Conservation (phyloP, 1,140 invertebrate species). For the Calephelis nemesis region DNA sequence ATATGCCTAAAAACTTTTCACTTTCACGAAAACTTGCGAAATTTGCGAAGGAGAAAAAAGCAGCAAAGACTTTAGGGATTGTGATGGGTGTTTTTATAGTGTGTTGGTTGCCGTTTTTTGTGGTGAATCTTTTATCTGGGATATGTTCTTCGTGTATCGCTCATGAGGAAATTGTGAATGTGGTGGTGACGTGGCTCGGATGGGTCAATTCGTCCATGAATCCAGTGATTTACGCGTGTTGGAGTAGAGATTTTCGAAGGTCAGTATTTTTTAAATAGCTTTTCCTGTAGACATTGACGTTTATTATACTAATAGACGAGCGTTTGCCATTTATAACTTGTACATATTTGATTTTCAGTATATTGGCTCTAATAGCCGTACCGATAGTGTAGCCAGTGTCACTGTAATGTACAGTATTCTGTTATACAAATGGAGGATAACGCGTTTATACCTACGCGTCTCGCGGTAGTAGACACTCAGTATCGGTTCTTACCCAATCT, state of each 20-base stretch:
- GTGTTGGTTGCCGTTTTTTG: conserved; percentile 99
- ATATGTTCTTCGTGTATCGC: conserved; percentile 93
- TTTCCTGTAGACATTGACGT: no score
- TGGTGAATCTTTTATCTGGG: conserved; percentile 95
- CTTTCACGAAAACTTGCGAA: conserved; percentile 93
- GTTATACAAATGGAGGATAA: no score
- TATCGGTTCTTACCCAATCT: no score
- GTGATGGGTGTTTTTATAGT: conserved; percentile 99
- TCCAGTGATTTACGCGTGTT: conserved; percentile 98
- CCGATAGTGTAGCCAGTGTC: no score
- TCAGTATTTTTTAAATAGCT: conserved; percentile 23
- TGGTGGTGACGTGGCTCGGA: conserved; percentile 98
- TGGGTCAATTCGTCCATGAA: conserved; percentile 99
- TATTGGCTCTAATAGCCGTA: no score
- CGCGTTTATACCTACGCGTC: no score
- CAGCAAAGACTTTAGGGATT: conserved; percentile 95
- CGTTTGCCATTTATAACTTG: no score
- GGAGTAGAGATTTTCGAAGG: conserved; percentile 97
- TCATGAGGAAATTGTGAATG: conserved; percentile 93
- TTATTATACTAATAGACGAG: no score
- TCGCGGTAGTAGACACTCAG: no score
- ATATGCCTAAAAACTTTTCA: conserved; percentile 91
- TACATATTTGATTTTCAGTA: no score
- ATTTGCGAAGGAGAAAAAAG: conserved; percentile 97
- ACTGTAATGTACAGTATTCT: no score